Conservation (phyloP, 2,797 vertebrate species). For the Pagetopsis macropterus region DNA sequence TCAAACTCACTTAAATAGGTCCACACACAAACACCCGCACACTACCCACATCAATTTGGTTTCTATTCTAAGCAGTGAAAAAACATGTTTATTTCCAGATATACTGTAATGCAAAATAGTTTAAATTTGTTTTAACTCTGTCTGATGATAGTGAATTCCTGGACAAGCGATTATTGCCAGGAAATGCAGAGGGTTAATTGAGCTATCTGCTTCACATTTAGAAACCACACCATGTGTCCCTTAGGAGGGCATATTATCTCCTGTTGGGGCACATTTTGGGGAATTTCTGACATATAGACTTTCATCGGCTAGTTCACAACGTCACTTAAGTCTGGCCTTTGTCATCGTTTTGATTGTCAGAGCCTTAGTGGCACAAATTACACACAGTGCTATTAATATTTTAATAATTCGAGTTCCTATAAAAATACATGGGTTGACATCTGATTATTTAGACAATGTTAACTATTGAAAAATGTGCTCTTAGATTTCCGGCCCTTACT, state of each 20-base stretch:
- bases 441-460: not conserved
- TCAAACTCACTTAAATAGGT: slow-evolving; percentile 8
- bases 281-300: slow-evolving; percentile 1
- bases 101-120: not conserved
- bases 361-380: no score
- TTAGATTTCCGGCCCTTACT: slow-evolving; percentile 5
- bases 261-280: slow-evolving; percentile 40
- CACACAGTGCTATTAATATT: no score
- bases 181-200: slow-evolving; percentile 52
- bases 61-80: not conserved
- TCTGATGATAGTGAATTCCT: slow-evolving; percentile 40
- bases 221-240: slow-evolving; percentile 16
- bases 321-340: no score
- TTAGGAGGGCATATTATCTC: slow-evolving; percentile 47
- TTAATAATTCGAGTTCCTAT: not conserved
- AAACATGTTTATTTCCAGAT: not conserved
- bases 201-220: slow-evolving; percentile 48
- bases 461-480: not conserved
- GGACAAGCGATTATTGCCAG: slow-evolving; percentile 51
- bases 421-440: not conserved
- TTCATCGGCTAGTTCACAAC: no score
- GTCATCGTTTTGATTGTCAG: no score
- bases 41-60: not conserved
- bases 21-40: not conserved
- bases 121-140: slow-evolving; percentile 11